A percentile compares a stretch with the other conserved stretches of the same genome.
Conservation (phyloP, 2,888 invertebrate genomes). For the Phytoseiulus persimilis region DNA sequence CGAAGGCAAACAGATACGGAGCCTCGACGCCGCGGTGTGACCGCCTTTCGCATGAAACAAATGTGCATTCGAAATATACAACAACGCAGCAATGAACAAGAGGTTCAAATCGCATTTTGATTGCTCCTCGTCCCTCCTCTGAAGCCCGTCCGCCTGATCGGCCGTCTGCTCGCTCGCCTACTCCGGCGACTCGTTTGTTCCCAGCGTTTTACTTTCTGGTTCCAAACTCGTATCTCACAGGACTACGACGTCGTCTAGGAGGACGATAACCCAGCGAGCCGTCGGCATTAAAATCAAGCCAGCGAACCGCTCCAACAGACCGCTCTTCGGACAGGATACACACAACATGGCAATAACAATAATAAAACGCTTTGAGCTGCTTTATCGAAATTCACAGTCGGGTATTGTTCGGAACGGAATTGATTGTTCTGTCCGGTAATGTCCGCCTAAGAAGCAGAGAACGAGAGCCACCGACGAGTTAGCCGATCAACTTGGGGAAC, state of each 20-base stretch:
- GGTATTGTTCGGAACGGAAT: neutral
- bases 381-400: neutral
- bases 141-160: neutral
- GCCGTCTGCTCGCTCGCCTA: neutral
- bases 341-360: neutral
- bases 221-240: neutral
- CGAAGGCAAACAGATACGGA: neutral
- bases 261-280: neutral
- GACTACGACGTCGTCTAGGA: neutral
- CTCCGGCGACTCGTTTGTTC: neutral
- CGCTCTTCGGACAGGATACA: neutral
- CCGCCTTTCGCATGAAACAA: neutral
- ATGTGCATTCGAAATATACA: neutral
- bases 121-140: neutral
- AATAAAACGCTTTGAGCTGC: neutral
- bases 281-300: neutral
- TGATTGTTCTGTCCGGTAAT: neutral
- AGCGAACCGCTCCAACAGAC: neutral
- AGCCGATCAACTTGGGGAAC: too few species aligned
- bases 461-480: too few species aligned
- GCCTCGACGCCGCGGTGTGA: neutral
- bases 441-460: neutral
- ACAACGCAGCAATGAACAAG: neutral
- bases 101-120: constrained; percentile 5
- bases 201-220: neutral